Evolutionary conservation across 2,797 vertebrate genomes (phyloP), one percentile per base, ranked within the genome.

Genomic region (Rhabdophis nuchalis): DNA sequence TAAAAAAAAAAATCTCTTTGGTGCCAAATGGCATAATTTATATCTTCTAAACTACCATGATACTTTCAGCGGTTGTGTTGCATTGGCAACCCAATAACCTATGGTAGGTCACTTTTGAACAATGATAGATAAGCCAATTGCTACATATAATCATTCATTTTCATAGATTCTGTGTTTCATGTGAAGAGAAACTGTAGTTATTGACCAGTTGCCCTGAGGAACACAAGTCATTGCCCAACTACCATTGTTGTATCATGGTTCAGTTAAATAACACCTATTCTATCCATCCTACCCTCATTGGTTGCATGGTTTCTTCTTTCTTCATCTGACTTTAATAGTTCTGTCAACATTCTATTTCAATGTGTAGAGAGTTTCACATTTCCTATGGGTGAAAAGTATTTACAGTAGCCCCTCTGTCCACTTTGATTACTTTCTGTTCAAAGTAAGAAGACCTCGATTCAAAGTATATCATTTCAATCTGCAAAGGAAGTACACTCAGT

Each of bases 341-440:
- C 53, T 85, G n/a, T 86, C 29, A 77, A 52, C 5, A 54, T 68
- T 0, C 32, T 0, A 1, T 3, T 91, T 93, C 16, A 1, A 14
- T 93, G 46, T 58, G 50, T 50, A 60, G 88, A 54, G 86, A 0
- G 0, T 88, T 93, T 87, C 29, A 86, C n/a, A 54, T 89, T 60
- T 61, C 29, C 91, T 87, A 27, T 85, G 58, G 60, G 18, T 85
- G 46, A 88, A 53, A 64, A 1, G 10, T 46, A 86, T 89, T 92
- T 86, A 86, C 52, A 64, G 77, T 89, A 89, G 56, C 46, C 4
- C 29, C 77, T 85, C 32, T 4, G 8, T 87, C 93, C 88, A 1
- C 8, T 93, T 94, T 93, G 56, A 89, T 92, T 89, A 86, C 82
- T 53, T 87, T 82, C 52, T 89, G 36, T 16, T 29, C 61, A 29